These are phyloP conservation scores for Sapayoa aenigma DNA, from an alignment of 2,113 vertebrate species.

Conservation along the genomic window DNA sequence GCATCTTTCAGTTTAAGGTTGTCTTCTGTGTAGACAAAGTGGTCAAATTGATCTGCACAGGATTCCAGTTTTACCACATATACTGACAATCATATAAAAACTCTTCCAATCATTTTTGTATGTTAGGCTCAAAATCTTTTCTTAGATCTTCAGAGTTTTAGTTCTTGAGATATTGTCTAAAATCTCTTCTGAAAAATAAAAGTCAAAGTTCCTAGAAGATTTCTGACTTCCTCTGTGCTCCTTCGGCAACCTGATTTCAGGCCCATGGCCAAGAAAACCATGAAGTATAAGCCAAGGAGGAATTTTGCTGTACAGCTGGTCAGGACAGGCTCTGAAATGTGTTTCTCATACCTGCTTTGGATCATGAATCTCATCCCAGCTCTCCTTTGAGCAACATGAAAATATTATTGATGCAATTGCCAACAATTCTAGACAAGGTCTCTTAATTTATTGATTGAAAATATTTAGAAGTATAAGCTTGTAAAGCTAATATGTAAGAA, in stretches of 20 bases:
- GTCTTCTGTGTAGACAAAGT: neutral
- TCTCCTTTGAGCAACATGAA: neutral
- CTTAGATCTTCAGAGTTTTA: neutral
- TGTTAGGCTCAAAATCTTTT: neutral
- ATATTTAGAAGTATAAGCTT: neutral
- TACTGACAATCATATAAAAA: neutral
- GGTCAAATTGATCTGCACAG: neutral
- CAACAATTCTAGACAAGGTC: neutral
- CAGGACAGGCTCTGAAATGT: neutral
- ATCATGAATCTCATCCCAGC: neutral
- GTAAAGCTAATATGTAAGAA: neutral
- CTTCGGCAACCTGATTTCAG: neutral
- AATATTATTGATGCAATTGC: neutral
- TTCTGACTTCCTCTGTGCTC: neutral
- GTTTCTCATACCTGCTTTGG: neutral
- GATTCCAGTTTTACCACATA: neutral
- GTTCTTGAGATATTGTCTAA: neutral
- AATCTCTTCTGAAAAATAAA: neutral
- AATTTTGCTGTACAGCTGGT: neutral
- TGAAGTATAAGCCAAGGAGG: neutral
- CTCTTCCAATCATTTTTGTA: neutral
- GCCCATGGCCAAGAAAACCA: neutral
- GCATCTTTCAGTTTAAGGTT: neutral
- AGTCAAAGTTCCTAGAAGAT: neutral
- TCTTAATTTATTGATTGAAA: neutral